Evolutionary conservation across 2,113 vertebrate species (phyloP).

Genomic region (Trematocara zebra): DNA sequence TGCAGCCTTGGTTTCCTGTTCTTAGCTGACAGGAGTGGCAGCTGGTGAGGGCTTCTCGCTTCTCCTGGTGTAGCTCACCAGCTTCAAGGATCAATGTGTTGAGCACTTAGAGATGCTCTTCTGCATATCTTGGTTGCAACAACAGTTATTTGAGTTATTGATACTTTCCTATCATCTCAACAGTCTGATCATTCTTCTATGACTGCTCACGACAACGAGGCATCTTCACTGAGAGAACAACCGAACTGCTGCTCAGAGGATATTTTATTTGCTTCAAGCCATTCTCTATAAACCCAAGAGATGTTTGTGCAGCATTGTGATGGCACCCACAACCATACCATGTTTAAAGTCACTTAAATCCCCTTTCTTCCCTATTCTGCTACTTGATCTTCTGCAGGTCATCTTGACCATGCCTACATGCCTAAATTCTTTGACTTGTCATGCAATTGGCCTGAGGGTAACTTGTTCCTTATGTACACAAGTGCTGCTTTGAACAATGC

Average conservation of each 20-base stretch:
- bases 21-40: background rate
- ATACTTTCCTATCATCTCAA: background rate
- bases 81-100: background rate
- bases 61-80: background rate
- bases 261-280: background rate
- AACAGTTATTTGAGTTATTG: background rate
- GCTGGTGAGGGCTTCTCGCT: background rate
- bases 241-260: fast-evolving
- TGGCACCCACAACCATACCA: background rate
- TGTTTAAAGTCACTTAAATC: background rate
- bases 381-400: background rate
- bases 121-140: background rate
- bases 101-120: background rate
- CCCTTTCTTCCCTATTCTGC: background rate
- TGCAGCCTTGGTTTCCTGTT: background rate
- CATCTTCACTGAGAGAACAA: background rate
- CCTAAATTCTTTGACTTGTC: background rate
- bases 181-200: background rate
- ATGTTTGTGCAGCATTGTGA: background rate
- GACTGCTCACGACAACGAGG: background rate
- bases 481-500: background rate
- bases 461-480: no score
- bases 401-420: background rate
- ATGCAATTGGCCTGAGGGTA: background rate
- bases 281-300: background rate